Base-by-base conservation (phyloP, 2,888 invertebrate species). In the Tetramorium bicarinatum region DNA sequence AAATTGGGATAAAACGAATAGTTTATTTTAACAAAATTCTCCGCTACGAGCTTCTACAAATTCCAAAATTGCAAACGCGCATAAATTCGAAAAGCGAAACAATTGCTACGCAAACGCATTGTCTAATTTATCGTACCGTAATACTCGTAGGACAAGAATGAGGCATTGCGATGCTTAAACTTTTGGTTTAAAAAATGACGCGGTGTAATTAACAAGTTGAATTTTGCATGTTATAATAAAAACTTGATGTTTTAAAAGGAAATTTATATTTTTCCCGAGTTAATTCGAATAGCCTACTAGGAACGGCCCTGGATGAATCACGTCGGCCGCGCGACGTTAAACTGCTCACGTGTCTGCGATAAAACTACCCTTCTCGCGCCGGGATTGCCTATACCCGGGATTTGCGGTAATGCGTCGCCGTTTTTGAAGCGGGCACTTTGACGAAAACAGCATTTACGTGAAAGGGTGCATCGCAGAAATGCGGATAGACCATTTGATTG, bases 331-430 rank as follows among this genome's bases (percentile, higher is more conserved):
- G 15, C 67, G 74, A 82, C 34, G 44, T 82, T 82, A 74, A 84
- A 82, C 59, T 69, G 82, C 52, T 72, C 79, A 80, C 85, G 79
- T 66, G 85, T 59, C 47, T 44, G 80, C 75, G 71, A 85, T 86
- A 82, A 86, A 80, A 80, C 72, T 72, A 47, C 79, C 64, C 85
- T 64, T 69, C 29, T 25, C 49, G 41, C 44, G 38, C 44, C 25
- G 47, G 18, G 47, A 54, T 59, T 59, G 47, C 59, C 44, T 59
- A 54, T 75, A 61, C 64, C 41, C 21, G 38, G n/a, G 59, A 83
- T 67, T 83, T 62, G 62, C 44, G 71, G 75, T 69, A 69, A 75
- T 69, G 79, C 82, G 18, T 29, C 34, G 61, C 29, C 74, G 77
- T 86, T 82, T 84, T 86, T 80, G 80, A 59, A 52, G 41, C 34